Percentiles rank a stretch among this genome's conserved stretches.
Evolutionary conservation across 1,140 invertebrate species (phyloP).

Genomic region (Conopomorpha cramerella): DNA sequence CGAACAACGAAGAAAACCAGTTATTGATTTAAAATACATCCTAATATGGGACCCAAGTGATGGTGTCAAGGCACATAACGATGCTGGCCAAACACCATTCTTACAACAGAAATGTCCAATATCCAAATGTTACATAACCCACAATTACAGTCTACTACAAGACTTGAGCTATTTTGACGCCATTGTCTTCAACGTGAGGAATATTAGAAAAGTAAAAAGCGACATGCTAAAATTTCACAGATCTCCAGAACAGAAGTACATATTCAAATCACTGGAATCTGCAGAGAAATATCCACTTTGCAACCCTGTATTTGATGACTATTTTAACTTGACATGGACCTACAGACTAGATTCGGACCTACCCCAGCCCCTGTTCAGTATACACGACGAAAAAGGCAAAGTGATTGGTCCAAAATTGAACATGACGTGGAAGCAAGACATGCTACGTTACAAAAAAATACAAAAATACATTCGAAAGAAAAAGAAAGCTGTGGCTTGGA

Average conservation of each 20-base stretch:
- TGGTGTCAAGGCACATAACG: neutral
- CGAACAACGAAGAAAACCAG: neutral
- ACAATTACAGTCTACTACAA: conserved; percentile 18
- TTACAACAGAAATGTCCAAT: conserved; percentile 30
- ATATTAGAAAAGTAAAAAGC: conserved; percentile 12
- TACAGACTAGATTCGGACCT: conserved; percentile 39
- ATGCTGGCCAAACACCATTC: conserved; percentile 23
- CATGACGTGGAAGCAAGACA: conserved; percentile 18
- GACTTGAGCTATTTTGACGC: conserved; percentile 28
- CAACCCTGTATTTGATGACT: conserved; percentile 24
- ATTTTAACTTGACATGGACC: conserved; percentile 41
- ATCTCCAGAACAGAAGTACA: conserved; percentile 26
- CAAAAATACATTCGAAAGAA: conserved; percentile 19
- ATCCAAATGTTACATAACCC: conserved; percentile 34
- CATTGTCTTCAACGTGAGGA: conserved; percentile 22
- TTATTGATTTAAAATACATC: neutral
- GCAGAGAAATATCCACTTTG: conserved; percentile 24
- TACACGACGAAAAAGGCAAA: conserved; percentile 18
- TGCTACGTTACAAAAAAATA: too few species aligned
- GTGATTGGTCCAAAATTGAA: conserved; percentile 24
- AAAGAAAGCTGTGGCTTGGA: conserved; percentile 31
- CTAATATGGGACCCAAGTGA: neutral
- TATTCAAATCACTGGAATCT: conserved; percentile 28
- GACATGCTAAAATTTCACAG: conserved; percentile 17
- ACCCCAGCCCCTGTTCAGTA: conserved; percentile 29